Percentiles rank a stretch among this genome's conserved stretches.
Evolutionary conservation across 2,888 invertebrate species (phyloP).

Genomic region (Papilio protenor): DNA sequence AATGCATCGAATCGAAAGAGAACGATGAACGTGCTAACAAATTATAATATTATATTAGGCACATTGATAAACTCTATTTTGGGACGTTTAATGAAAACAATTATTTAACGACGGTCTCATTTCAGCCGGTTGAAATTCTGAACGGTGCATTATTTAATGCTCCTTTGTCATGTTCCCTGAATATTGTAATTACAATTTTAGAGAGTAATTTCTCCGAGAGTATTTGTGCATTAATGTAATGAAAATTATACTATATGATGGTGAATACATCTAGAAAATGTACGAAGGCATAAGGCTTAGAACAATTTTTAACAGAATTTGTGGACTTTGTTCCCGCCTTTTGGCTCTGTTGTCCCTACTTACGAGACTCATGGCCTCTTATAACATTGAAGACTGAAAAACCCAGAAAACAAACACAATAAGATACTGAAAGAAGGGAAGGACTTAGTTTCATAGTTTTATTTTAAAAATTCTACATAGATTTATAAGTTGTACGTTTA

Average conservation of each 20-base stretch:
- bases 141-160: slow-evolving; percentile 15
- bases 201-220: neutral
- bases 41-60: slow-evolving; percentile 25
- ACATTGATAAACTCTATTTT: slow-evolving; percentile 30
- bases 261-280: neutral
- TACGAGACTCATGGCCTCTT: neutral
- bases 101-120: slow-evolving; percentile 29
- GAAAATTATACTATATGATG: neutral
- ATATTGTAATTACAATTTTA: slow-evolving; percentile 16
- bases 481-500: slow-evolving; percentile 19
- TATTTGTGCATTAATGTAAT: slow-evolving; percentile 6
- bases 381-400: neutral
- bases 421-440: too few species aligned
- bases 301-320: neutral
- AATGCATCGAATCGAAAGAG: slow-evolving; percentile 29
- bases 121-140: slow-evolving; percentile 11
- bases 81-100: slow-evolving; percentile 29
- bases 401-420: neutral
- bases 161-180: slow-evolving; percentile 26
- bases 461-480: slow-evolving; percentile 25
- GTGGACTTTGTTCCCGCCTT: neutral
- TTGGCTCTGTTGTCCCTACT: neutral
- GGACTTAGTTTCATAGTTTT: slow-evolving; percentile 11
- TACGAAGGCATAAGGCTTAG: neutral
- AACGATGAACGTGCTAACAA: neutral